Evolutionary conservation across 1,140 invertebrate species (phyloP), one percentile per base, ranked within the genome.

Genomic region (Harlomillsia oculata): DNA sequence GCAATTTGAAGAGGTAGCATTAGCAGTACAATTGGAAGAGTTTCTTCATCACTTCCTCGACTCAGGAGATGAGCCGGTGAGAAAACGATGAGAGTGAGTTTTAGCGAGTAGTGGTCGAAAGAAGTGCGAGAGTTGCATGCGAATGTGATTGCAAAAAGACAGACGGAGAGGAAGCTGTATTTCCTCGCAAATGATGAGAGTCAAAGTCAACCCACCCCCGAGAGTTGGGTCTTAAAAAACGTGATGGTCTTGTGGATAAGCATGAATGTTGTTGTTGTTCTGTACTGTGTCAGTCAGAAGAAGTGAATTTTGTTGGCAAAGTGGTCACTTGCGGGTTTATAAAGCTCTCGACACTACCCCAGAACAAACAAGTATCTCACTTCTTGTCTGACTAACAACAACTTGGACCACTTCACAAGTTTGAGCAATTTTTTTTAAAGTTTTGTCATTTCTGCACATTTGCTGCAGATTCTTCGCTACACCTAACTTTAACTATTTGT

Each of bases 231-330:
- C n/a, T n/a, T n/a, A n/a, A n/a, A n/a, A n/a, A n/a, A n/a, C n/a
- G n/a, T n/a, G n/a, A n/a, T n/a, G n/a, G n/a, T n/a, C n/a, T n/a
- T n/a, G n/a, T n/a, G n/a, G n/a, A 29, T 30, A n/a, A n/a, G 14
- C 5, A 6, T 21, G n/a, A 34, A 34, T 8, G 32, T 48, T 48
- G 45, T 30, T 48, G 45, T 48, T 29, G 25, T 23, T 48, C n/a
- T n/a, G n/a, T n/a, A n/a, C n/a, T n/a, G n/a, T n/a, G n/a, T n/a
- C n/a, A n/a, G n/a, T n/a, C n/a, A n/a, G 45, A 32, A 48, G 28
- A 48, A 48, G 45, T 30, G 45, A 48, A 48, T 48, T 48, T 48
- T 48, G n/a, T 48, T 48, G 45, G 45, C 45, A 48, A 18, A 20
- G 28, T 48, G 45, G 45, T 32, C 45, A 48, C 45, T 48, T 48